Percentiles rank a stretch among this genome's conserved stretches.
phyloP scores from a whole-genome alignment of 2,113 vertebrate genomes.

The Orientallactaga bullata region DNA sequence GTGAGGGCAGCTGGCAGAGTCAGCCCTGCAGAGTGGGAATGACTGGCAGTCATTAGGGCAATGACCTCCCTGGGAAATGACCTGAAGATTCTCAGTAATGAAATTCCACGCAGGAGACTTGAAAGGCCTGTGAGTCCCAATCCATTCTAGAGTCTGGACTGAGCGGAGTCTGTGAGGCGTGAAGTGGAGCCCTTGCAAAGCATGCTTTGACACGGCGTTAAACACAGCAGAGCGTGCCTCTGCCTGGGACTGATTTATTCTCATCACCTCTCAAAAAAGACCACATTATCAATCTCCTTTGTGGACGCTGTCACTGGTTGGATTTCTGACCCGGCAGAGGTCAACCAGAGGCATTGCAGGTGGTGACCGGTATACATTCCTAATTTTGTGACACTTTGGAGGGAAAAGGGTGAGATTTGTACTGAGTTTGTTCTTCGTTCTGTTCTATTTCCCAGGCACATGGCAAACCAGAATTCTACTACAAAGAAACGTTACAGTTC shows the following conservation, averaged over 20 bases:
- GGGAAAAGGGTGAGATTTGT: not conserved
- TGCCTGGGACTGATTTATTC: conserved; percentile 21
- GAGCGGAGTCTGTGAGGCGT: not conserved
- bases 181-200: conserved; percentile 40
- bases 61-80: conserved; percentile 74
- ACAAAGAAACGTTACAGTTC: conserved; percentile 81
- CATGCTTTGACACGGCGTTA: conserved; percentile 60
- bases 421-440: not conserved
- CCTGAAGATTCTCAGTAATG: conserved; percentile 74
- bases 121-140: not conserved
- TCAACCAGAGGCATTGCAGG: conserved; percentile 34
- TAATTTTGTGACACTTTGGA: not conserved
- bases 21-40: conserved; percentile 11
- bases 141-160: conserved; percentile 59
- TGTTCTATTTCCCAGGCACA: conserved; percentile 51
- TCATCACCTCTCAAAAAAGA: not conserved
- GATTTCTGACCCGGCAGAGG: conserved; percentile 46
- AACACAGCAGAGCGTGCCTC: conserved; percentile 53
- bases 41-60: not conserved
- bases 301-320: conserved; percentile 49
- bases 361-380: not conserved
- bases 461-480: conserved; percentile 70
- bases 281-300: conserved; percentile 17
- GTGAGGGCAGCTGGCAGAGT: not conserved
- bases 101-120: conserved; percentile 68